Conservation (phyloP, 2,113 vertebrate species). For the Synodontis membranacea region DNA sequence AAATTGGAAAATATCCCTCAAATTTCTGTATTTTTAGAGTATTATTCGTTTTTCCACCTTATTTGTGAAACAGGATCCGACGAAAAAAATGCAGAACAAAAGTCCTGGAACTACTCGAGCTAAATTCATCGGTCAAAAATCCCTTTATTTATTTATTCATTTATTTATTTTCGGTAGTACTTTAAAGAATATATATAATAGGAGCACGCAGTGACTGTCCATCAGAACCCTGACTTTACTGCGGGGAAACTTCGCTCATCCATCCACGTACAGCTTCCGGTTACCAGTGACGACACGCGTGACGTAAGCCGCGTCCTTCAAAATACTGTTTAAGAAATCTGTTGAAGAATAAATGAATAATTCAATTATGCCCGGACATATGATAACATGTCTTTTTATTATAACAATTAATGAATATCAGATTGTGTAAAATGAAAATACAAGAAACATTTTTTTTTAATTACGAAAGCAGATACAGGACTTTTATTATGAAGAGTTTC, state of each 20-base stretch:
- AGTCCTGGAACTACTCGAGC: constrained; percentile 49
- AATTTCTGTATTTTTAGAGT: background rate
- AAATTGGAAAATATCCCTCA: background rate
- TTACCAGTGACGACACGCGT: background rate
- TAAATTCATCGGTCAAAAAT: constrained; percentile 43
- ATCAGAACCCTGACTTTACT: background rate
- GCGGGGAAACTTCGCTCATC: background rate
- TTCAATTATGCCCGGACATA: no score
- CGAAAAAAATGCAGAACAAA: constrained; percentile 67
- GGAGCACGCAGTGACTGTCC: background rate
- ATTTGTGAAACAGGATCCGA: constrained; percentile 73
- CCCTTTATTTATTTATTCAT: no score
- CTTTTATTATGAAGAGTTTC: constrained; percentile 40
- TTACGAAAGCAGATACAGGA: background rate
- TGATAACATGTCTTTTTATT: no score
- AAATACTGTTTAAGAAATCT: background rate
- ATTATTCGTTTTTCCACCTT: constrained; percentile 64
- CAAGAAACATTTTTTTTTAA: no score
- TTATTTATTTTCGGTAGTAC: background rate
- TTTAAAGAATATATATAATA: no score
- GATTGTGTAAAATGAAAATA: background rate
- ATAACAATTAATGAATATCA: background rate
- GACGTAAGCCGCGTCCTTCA: background rate
- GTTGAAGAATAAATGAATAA: no score
- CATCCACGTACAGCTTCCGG: constrained; percentile 17